phyloP scores from a whole-genome alignment of 2,797 vertebrate species.

The Acanthiza pusilla region DNA sequence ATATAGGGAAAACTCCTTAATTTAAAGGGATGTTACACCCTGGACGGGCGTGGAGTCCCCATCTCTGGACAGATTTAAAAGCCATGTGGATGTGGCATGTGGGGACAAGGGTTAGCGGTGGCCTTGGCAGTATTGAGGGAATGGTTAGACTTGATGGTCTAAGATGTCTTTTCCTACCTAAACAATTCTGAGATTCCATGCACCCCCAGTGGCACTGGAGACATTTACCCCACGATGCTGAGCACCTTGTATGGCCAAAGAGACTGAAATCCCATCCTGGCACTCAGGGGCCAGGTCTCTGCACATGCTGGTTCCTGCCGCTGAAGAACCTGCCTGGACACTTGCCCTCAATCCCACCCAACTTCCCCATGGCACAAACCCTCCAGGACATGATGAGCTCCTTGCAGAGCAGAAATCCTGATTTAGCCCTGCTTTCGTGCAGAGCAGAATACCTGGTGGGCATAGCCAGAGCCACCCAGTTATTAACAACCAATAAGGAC shows the following conservation, averaged over 20 bases:
- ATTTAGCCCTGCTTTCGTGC: neutral
- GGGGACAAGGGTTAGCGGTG: neutral
- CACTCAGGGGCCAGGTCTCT: neutral
- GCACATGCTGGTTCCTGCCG: neutral
- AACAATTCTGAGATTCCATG: neutral
- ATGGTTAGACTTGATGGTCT: fast-evolving
- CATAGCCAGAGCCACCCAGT: neutral
- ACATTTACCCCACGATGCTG: fast-evolving
- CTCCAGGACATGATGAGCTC: fast-evolving
- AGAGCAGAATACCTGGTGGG: neutral
- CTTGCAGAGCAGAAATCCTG: neutral
- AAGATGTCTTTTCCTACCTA: neutral
- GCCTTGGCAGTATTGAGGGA: neutral
- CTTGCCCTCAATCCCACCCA: neutral
- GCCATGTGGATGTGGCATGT: fast-evolving
- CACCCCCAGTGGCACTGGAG: fast-evolving
- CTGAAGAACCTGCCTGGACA: neutral
- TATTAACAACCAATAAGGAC: neutral
- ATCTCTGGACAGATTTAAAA: neutral
- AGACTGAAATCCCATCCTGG: fast-evolving
- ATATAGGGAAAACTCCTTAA: neutral
- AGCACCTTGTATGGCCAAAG: fast-evolving
- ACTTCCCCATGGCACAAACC: neutral
- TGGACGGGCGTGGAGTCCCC: neutral
- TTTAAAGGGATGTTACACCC: fast-evolving